phyloP scores from a whole-genome alignment of 1,140 invertebrate genomes.

The Drosophila lini region DNA sequence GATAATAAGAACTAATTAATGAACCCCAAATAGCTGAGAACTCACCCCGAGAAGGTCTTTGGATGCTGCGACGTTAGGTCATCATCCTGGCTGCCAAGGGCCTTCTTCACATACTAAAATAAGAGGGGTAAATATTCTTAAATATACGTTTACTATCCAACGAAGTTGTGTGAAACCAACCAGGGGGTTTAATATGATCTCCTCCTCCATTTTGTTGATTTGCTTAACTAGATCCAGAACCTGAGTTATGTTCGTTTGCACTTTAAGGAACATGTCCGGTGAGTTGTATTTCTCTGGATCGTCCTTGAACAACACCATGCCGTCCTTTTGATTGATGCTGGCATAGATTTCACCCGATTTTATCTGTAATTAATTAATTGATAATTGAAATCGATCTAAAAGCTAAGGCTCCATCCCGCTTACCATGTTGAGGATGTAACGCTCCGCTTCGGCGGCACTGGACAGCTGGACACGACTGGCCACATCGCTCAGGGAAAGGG shows the following conservation, averaged over 20 bases:
- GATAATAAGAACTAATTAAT: not conserved
- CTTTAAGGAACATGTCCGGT: slow-evolving; percentile 92
- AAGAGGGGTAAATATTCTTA: not conserved
- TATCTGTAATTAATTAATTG: slow-evolving; percentile 88
- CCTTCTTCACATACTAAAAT: slow-evolving; percentile 90
- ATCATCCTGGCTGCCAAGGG: slow-evolving; percentile 88
- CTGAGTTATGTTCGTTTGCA: slow-evolving; percentile 94
- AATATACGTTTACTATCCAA: not conserved
- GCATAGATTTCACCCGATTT: slow-evolving; percentile 99
- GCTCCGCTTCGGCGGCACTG: slow-evolving; percentile 94
- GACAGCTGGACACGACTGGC: slow-evolving; percentile 94
- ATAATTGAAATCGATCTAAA: not conserved
- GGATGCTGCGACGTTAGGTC: slow-evolving; percentile 86
- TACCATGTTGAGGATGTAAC: slow-evolving; percentile 97
- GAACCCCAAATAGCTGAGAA: not conserved
- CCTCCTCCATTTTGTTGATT: slow-evolving; percentile 96
- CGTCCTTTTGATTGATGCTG: slow-evolving; percentile 98
- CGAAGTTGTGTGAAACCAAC: slow-evolving; percentile 57
- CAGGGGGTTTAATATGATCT: slow-evolving; percentile 95
- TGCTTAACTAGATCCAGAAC: slow-evolving; percentile 95
- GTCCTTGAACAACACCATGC: slow-evolving; percentile 98
- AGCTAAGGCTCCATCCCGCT: not conserved
- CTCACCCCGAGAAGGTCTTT: slow-evolving; percentile 84
- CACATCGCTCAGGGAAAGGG: slow-evolving; percentile 96
- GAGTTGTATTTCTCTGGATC: slow-evolving; percentile 98